Evolutionary conservation across 2,797 vertebrate species (phyloP), one percentile per base, ranked within the genome.

Genomic region (Phyllotis vaccarum): DNA sequence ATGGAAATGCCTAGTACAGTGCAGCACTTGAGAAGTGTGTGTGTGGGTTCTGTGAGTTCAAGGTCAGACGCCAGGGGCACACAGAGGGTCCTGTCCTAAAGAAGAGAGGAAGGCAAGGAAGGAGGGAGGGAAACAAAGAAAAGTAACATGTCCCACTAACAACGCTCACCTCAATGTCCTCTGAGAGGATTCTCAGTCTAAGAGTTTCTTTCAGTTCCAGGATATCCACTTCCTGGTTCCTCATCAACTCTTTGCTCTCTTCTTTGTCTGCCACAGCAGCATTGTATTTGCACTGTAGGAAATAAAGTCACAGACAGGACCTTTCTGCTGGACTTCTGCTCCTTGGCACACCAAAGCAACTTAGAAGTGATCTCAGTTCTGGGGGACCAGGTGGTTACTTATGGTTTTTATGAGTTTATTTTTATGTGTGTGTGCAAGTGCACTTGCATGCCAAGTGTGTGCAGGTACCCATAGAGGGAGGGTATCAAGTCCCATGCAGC

Each of bases 121-220:
- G 24, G 8, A 56, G 17, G 5, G 6, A 21, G 22, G n/a, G 5
- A 22, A 24, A 58, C 1, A 80, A 37, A 54, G 5, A 40, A 60
- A 43, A 31, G 27, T 14, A 43, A 82, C 6, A 37, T 19, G 12
- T n/a, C 49, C 37, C 6, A 19, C 2, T 22, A 7, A 58, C 17
- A n/a, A 58, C 22, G 74, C 19, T 21, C 87, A 99, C 99, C 99
- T 99, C 99, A 72, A 99, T 99, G 60, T 98, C 99, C 96, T 99
- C 99, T 22, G 99, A 99, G 49, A 98, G 97, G 74, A 98, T 95
- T 46, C 97, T 98, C 96, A 99, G 98, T 16, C 99, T 99, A 52
- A 99, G 96, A 27, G 97, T 88, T 98, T 99, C 99, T 96, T 97
- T 99, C 79, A 99, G 97, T 31, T 99, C 98, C 97, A 98, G 98